Evolutionary conservation across 2,888 invertebrate genomes (phyloP).

Genomic region (Meloe dianella): DNA sequence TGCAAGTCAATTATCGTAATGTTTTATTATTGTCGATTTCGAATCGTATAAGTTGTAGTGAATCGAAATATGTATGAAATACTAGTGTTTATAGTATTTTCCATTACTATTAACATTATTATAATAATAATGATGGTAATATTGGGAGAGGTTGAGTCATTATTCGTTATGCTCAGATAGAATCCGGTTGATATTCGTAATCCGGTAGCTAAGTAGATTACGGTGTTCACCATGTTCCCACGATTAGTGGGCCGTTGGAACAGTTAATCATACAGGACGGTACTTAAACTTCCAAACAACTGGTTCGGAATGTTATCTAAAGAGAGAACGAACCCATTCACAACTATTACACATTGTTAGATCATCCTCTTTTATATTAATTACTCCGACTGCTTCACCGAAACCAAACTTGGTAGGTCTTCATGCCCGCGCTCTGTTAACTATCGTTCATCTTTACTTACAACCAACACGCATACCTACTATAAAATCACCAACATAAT

Average conservation of each 20-base stretch:
- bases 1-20: no score
- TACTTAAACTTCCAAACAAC: constrained; percentile 37
- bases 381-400: not conserved
- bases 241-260: constrained; percentile 49
- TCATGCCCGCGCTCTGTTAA: not conserved
- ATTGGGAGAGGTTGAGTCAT: constrained; percentile 27
- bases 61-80: no score
- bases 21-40: not conserved
- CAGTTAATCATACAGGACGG: constrained; percentile 45
- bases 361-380: constrained; percentile 24
- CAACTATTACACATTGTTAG: constrained; percentile 33
- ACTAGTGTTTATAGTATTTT: not conserved
- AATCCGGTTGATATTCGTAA: constrained; percentile 50
- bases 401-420: not conserved
- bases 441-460: not conserved
- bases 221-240: constrained; percentile 51
- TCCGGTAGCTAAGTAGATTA: constrained; percentile 56
- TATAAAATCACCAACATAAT: not conserved
- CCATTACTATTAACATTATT: not conserved
- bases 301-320: constrained; percentile 34
- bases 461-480: not conserved
- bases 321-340: constrained; percentile 25
- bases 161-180: constrained; percentile 44
- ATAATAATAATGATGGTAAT: not conserved
- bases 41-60: no score